Percentiles rank a stretch among this genome's conserved stretches.
Conservation (phyloP, 2,113 vertebrate genomes). For the Pongo abelii region DNA sequence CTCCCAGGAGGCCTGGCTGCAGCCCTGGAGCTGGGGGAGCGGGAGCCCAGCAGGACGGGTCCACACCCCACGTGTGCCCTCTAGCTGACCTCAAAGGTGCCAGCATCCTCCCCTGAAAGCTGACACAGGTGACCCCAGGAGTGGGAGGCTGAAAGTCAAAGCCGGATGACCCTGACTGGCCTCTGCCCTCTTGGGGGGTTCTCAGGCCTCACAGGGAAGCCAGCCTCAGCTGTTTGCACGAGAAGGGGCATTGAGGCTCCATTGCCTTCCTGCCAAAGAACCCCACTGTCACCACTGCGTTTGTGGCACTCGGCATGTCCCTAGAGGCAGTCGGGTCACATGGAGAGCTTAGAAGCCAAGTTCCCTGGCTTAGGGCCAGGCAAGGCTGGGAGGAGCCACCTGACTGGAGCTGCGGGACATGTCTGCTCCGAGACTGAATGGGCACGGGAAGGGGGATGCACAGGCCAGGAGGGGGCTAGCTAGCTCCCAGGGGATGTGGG, state of each 20-base stretch:
- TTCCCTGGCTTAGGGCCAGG: not conserved
- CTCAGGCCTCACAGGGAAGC: not conserved
- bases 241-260: accelerated
- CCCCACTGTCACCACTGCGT: accelerated
- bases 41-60: too few species aligned
- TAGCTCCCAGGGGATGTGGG: not conserved
- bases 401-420: not conserved
- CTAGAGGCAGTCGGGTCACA: not conserved
- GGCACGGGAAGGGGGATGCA: not conserved
- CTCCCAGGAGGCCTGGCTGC: not conserved
- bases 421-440: not conserved
- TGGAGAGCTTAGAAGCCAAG: not conserved
- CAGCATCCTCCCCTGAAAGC: not conserved
- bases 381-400: not conserved
- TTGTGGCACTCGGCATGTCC: not conserved
- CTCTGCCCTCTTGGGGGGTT: not conserved
- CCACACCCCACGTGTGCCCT: too few species aligned
- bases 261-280: too few species aligned
- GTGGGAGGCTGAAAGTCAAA: not conserved
- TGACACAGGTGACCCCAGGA: not conserved
- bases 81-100: not conserved
- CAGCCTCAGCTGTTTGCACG: not conserved
- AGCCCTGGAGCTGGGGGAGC: not conserved
- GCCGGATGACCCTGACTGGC: not conserved
- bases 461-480: not conserved